phyloP scores from a whole-genome alignment of 2,113 vertebrate genomes.

The Cyanoliseus patagonus region DNA sequence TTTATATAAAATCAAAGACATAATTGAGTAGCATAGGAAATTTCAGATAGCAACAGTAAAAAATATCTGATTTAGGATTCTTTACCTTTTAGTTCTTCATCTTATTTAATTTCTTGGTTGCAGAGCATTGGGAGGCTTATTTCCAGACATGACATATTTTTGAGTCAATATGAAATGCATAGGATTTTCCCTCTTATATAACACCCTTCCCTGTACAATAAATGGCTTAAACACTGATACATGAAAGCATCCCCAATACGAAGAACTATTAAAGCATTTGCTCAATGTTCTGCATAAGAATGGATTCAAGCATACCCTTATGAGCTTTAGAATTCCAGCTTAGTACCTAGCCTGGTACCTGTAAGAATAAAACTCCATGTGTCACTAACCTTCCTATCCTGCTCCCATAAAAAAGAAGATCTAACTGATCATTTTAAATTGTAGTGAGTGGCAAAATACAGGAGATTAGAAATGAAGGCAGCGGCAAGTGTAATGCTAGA shows the following conservation, averaged over 20 bases:
- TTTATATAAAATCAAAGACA: not conserved
- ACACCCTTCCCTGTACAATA: not conserved
- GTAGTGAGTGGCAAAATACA: not conserved
- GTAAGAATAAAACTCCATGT: slow-evolving; percentile 20
- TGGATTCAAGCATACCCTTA: not conserved
- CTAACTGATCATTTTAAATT: slow-evolving; percentile 4
- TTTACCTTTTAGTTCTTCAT: not conserved
- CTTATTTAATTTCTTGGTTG: not conserved
- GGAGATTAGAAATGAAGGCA: not conserved
- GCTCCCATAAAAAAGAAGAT: not conserved
- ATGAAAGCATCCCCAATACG: not conserved
- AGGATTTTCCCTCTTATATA: not conserved
- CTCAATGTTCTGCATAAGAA: slow-evolving; percentile 22
- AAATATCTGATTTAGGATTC: not conserved
- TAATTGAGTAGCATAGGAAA: not conserved
- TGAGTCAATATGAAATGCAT: not conserved
- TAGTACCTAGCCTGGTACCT: not conserved
- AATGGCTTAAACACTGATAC: not conserved
- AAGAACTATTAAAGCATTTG: slow-evolving; percentile 10
- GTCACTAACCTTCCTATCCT: slow-evolving; percentile 25
- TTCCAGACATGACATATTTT: not conserved
- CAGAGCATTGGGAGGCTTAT: not conserved
- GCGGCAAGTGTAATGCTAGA: not conserved
- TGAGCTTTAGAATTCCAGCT: not conserved
- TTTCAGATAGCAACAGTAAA: not conserved